These are phyloP conservation scores for Scaptodrosophila lebanonensis DNA, from an alignment of 1,140 invertebrate genomes.

Conservation along the genomic window DNA sequence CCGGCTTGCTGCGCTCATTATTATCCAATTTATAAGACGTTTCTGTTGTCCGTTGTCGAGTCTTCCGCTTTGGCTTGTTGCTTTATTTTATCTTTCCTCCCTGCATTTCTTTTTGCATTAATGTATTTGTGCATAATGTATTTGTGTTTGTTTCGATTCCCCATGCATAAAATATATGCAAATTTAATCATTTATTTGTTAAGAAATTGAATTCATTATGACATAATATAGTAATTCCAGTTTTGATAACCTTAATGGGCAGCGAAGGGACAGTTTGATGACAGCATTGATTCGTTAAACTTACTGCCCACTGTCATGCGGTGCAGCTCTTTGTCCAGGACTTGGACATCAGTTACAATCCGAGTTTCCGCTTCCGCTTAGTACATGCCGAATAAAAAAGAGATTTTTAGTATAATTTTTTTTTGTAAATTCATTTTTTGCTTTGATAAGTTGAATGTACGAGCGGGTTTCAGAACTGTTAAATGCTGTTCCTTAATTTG, in stretches of 20 bases:
- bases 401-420: too few species aligned
- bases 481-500: too few species aligned
- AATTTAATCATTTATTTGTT: conserved; percentile 54
- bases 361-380: conserved; percentile 34
- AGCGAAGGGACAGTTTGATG: too few species aligned
- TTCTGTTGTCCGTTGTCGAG: conserved; percentile 39
- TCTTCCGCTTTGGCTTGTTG: conserved; percentile 44
- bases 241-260: too few species aligned
- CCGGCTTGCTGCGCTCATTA: conserved; percentile 27
- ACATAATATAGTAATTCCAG: conserved; percentile 48
- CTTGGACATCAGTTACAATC: too few species aligned
- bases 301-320: background rate
- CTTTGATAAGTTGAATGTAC: too few species aligned
- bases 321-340: conserved; percentile 14
- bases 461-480: too few species aligned
- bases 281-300: too few species aligned
- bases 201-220: conserved; percentile 56
- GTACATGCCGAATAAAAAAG: too few species aligned
- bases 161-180: conserved; percentile 44
- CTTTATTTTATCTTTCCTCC: conserved; percentile 3
- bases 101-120: conserved; percentile 5
- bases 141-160: conserved; percentile 3
- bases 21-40: conserved; percentile 54
- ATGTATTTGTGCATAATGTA: conserved; percentile 5
- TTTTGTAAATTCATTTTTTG: too few species aligned